Evolutionary conservation across 2,797 vertebrate species (phyloP).

Genomic region (Coregonus ussuriensis): DNA sequence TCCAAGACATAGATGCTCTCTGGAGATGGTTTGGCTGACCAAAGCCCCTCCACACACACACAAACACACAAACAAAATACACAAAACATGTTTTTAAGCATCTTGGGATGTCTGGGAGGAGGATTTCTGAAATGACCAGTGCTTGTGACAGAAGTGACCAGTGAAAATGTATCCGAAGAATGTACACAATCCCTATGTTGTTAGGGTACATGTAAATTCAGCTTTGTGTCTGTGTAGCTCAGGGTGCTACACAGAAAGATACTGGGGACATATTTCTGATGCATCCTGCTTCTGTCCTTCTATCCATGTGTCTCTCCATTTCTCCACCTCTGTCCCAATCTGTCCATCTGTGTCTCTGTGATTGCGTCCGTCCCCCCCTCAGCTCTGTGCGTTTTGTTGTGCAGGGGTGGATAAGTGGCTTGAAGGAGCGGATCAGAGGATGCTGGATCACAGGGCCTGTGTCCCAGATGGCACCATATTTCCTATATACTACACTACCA

Average conservation of each 20-base stretch:
- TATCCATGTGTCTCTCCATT: neutral
- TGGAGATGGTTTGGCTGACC: neutral
- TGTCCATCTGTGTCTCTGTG: constrained; percentile 41
- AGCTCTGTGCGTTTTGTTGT: constrained; percentile 26
- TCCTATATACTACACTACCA: neutral
- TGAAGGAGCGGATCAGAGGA: constrained; percentile 69
- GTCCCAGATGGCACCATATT: neutral
- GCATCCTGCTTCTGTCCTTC: neutral
- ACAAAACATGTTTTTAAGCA: neutral
- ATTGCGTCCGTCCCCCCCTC: neutral
- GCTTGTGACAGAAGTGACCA: neutral
- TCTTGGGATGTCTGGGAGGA: neutral
- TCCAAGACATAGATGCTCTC: constrained; percentile 27
- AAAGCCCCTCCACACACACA: too few relatives aligned
- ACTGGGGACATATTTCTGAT: constrained; percentile 3
- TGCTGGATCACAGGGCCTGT: constrained; percentile 63
- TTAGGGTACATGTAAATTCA: too few relatives aligned
- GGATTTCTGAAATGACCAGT: neutral
- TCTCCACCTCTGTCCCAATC: neutral
- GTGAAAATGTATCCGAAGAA: neutral
- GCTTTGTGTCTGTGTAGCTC: too few relatives aligned
- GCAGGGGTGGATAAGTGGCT: constrained; percentile 12
- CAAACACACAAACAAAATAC: neutral
- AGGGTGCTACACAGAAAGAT: neutral
- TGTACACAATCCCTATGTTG: too few relatives aligned